Base-by-base conservation (phyloP, 2,888 invertebrate species). In the Oscheius myriophilus region DNA sequence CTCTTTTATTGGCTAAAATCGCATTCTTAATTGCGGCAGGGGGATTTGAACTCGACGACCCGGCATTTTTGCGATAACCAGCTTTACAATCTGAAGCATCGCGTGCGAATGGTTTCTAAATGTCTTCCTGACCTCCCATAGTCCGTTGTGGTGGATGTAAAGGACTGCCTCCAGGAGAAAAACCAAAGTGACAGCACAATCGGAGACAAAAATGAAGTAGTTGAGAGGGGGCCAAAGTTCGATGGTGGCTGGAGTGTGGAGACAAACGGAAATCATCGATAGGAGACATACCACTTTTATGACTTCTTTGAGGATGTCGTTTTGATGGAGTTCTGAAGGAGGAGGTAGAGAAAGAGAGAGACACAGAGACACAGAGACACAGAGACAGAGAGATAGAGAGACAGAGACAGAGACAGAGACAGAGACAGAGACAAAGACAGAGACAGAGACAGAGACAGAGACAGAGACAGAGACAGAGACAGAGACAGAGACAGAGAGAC, bases 111-210 rank as follows among this genome's bases (percentile, higher is more conserved):
- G 53, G 21, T 4, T 21, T 18, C 3, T 18, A 16, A 23, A 53
- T 16, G 18, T 4, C 18, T 16, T 53, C 74, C 75, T 89, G 92
- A 94, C 91, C 92, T 93, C 66, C 93, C 88, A 82, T 95, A 92
- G 62, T 95, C 97, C 82, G 95, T 91, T 74, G 76, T 95, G 94
- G 86, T 95, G 94, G 93, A 98, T 96, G 90, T 97, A 97, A 69
- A 96, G 95, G 78, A 96, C 93, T 93, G 98, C 96, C 90, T 98
- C 98, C 33, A 95, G 93, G 45, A 96, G 95, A 88, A 98, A 98
- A 62, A 97, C 90, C 81, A 96, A 90, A 16, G 95, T 95, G 52
- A 96, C 93, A 77, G 92, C 88, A 54, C 93, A 91, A 89, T 99
- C 98, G 79, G 93, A 91, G 72, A 91, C 91, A 88, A 97, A 96